Percentiles rank a stretch among this genome's conserved stretches.
These are phyloP conservation scores for Alviniconcha marisindica DNA, from an alignment of 1,140 invertebrate species.

Conservation along the genomic window DNA sequence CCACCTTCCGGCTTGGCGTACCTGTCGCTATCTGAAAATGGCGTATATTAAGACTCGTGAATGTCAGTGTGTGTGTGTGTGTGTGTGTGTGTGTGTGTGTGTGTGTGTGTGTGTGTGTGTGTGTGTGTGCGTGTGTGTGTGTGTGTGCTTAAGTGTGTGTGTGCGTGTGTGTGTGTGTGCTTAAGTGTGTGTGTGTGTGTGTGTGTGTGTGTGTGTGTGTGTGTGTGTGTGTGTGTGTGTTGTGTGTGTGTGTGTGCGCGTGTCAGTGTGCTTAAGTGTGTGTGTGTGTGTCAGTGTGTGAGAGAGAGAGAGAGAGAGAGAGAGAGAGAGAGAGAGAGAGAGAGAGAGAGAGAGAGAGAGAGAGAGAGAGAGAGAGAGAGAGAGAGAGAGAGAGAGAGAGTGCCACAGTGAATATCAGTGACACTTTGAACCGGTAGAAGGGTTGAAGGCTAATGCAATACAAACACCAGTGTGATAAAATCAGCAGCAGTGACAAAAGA, in stretches of 20 bases:
- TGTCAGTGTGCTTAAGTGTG: neutral
- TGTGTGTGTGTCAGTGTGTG: neutral
- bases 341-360: neutral
- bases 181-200: conserved; percentile 5
- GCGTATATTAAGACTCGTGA: no score
- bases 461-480: no score
- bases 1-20: conserved; percentile 64
- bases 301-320: neutral
- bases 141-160: neutral
- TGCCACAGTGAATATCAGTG: no score
- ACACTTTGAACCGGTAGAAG: no score
- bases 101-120: no score
- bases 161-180: conserved; percentile 23
- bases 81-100: no score
- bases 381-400: neutral
- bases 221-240: neutral
- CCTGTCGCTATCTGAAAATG: conserved; percentile 68
- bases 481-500: no score
- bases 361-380: neutral
- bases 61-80: no score
- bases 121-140: no score
- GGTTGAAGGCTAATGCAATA: no score
- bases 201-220: neutral
- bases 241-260: neutral
- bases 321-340: neutral